A percentile compares a stretch with the other conserved stretches of the same genome.
Evolutionary conservation across 2,888 invertebrate genomes (phyloP).

Genomic region (Dorcus hopei): DNA sequence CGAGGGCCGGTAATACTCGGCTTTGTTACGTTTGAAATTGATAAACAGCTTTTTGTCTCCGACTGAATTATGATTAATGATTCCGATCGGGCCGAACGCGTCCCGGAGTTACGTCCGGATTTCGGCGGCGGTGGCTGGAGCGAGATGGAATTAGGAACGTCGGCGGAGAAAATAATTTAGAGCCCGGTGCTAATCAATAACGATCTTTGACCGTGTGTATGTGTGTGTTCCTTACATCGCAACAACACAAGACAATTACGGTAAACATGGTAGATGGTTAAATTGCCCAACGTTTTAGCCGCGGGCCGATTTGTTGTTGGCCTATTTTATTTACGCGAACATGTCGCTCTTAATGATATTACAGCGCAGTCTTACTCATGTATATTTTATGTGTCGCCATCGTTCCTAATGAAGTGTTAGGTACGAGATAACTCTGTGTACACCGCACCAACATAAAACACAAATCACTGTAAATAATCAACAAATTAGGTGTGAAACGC

Average conservation of each 20-base stretch:
- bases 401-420: too few relatives aligned
- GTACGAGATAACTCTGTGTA: too few relatives aligned
- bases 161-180: conserved; percentile 15
- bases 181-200: conserved; percentile 22
- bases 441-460: too few relatives aligned
- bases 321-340: conserved; percentile 7
- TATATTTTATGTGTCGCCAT: too few relatives aligned
- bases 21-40: conserved; percentile 36
- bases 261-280: conserved; percentile 22
- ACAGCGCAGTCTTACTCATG: too few relatives aligned
- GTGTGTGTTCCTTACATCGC: conserved; percentile 17
- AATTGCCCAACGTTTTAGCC: conserved; percentile 6
- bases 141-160: conserved; percentile 13
- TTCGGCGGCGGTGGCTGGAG: conserved; percentile 2
- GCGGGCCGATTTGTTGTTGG: conserved; percentile 3
- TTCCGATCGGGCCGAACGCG: conserved; percentile 7
- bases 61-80: conserved; percentile 30
- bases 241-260: conserved; percentile 24
- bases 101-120: background rate
- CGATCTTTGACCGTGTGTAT: conserved; percentile 18
- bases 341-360: too few relatives aligned
- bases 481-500: too few relatives aligned
- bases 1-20: conserved; percentile 21
- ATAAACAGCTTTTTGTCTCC: conserved; percentile 41
- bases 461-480: too few relatives aligned